Base-by-base conservation (phyloP, 2,888 invertebrate genomes). In the Ommatoiulus sabulosus region DNA sequence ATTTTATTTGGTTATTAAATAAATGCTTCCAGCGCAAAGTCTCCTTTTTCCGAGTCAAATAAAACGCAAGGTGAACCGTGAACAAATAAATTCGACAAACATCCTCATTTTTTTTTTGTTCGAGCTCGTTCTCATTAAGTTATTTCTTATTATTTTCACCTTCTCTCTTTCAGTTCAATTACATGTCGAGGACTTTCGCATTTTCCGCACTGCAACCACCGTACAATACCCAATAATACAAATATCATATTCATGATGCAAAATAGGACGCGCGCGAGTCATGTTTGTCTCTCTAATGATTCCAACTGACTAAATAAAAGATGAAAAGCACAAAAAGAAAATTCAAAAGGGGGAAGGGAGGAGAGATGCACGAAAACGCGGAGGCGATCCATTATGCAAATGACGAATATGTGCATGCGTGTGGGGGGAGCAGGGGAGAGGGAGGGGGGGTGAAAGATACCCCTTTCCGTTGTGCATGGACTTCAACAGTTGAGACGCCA, bases 241-340 rank as follows among this genome's bases (percentile, higher is more conserved):
- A 52, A 52, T 52, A 52, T 52, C 52, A 52, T 52, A 52, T 52
- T 52, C 52, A 52, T 52, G 52, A 52, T 12, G 52, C 15, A 46
- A 52, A 52, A 52, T 52, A 52, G 52, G 52, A 52, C 52, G 52
- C 52, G 52, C 15, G 15, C 52, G 52, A 52, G 52, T 52, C 52
- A 52, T 52, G 52, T 52, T 52, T 52, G 52, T 52, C 52, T 52
- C 52, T 52, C 52, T 52, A 52, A 52, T 52, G 52, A 52, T 52
- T 52, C 52, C 52, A 52, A 52, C 52, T 52, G 52, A 52, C 52
- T 52, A 52, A 52, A 52, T 52, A 52, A 52, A 52, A 52, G 52
- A 52, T 52, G 52, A 52, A 52, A 52, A 52, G 52, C 52, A 52
- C 15, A 52, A 52, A 52, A 52, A 52, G 52, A 52, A 52, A 52